Conservation (phyloP, 1,140 invertebrate species). For the Cataglyphis hispanica region DNA sequence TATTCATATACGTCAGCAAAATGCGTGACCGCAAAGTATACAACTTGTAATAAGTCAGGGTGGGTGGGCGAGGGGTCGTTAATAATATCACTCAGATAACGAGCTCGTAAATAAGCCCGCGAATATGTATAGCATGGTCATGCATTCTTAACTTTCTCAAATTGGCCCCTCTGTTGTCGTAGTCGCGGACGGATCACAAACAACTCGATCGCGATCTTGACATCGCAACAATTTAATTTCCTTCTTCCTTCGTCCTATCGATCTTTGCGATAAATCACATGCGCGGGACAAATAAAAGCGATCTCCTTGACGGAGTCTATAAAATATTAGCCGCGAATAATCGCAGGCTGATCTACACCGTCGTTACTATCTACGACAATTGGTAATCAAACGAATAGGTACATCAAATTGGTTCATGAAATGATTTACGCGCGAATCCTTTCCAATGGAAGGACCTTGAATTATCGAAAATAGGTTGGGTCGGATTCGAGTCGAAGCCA, state of each 20-base stretch:
- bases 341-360: neutral
- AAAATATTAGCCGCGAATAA: conserved; percentile 28
- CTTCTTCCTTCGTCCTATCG: conserved; percentile 35
- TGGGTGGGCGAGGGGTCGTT: conserved; percentile 49
- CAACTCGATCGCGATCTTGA: conserved; percentile 34
- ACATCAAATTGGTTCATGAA: conserved; percentile 35
- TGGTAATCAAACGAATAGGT: neutral
- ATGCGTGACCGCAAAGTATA: conserved; percentile 59
- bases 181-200: conserved; percentile 37
- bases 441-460: conserved; percentile 68
- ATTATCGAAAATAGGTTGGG: conserved; percentile 76
- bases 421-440: conserved; percentile 48
- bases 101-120: conserved; percentile 56
- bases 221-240: conserved; percentile 44
- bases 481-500: conserved; percentile 75
- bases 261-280: conserved; percentile 44
- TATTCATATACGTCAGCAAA: conserved; percentile 18
- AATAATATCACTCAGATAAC: conserved; percentile 62
- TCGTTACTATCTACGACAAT: conserved; percentile 25
- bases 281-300: conserved; percentile 35
- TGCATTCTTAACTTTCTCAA: conserved; percentile 57
- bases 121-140: conserved; percentile 42
- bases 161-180: conserved; percentile 49
- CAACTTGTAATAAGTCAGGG: conserved; percentile 37
- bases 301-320: conserved; percentile 17